A percentile compares a stretch with the other conserved stretches of the same genome.
These are phyloP conservation scores for Cryptotermes secundus DNA, from an alignment of 1,140 invertebrate genomes.

Conservation along the genomic window DNA sequence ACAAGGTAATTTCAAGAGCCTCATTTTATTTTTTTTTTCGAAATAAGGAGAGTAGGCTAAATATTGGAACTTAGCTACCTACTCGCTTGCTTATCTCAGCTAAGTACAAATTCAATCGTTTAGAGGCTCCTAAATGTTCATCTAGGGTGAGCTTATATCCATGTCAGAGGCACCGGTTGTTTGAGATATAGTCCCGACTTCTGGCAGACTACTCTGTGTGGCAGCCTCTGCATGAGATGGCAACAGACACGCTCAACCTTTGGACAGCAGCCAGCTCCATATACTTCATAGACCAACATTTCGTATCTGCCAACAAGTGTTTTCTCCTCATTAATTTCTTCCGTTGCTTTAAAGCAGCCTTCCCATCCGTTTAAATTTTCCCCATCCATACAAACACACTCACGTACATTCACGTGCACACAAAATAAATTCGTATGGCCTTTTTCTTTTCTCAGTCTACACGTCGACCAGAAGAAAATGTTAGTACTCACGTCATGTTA, in stretches of 20 bases:
- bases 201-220: neutral
- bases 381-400: neutral
- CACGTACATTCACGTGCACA: neutral
- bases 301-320: neutral
- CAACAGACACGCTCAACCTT: neutral
- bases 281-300: neutral
- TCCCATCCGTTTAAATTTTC: neutral
- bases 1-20: too few species aligned
- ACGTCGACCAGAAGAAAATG: too few species aligned
- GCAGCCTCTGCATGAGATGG: neutral
- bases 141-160: neutral
- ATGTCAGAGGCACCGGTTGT: neutral
- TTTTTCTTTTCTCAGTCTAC: too few species aligned
- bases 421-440: neutral
- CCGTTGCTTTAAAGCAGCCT: neutral
- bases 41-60: too few species aligned
- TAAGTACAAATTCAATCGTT: neutral
- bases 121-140: neutral
- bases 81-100: neutral
- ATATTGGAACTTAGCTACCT: too few species aligned
- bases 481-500: too few species aligned
- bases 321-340: conserved; percentile 1
- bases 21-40: too few species aligned
- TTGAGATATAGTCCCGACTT: neutral
- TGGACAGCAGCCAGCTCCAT: neutral